Conservation (phyloP, 2,113 vertebrate genomes). For the Garra rufa region DNA sequence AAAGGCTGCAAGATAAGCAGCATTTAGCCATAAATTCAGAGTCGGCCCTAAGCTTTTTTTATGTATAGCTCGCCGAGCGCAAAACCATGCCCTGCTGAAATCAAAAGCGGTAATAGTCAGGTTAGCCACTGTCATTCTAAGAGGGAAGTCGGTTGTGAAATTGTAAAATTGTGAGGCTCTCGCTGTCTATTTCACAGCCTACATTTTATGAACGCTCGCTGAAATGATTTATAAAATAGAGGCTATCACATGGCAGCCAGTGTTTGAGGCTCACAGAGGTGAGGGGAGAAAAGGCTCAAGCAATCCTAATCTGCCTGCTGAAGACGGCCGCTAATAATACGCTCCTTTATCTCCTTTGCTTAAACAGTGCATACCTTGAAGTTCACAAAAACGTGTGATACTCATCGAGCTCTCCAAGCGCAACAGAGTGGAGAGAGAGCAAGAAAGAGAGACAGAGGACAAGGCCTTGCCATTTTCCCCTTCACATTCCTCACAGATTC, state of each 20-base stretch:
- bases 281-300: slow-evolving; percentile 61
- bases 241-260: slow-evolving; percentile 70
- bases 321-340: slow-evolving; percentile 66
- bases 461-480: slow-evolving; percentile 39
- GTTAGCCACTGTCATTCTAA: slow-evolving; percentile 78
- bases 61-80: slow-evolving; percentile 77
- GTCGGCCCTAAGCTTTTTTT: slow-evolving; percentile 76
- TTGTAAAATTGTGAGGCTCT: slow-evolving; percentile 76
- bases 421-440: slow-evolving; percentile 19
- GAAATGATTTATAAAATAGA: slow-evolving; percentile 72
- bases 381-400: slow-evolving; percentile 69
- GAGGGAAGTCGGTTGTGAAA: slow-evolving; percentile 82
- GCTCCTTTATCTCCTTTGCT: slow-evolving; percentile 65
- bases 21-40: slow-evolving; percentile 75
- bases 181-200: slow-evolving; percentile 69
- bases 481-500: slow-evolving; percentile 70
- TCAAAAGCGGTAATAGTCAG: slow-evolving; percentile 79
- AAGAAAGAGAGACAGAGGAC: neutral
- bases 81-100: slow-evolving; percentile 75
- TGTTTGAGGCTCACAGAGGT: slow-evolving; percentile 58
- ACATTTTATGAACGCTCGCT: slow-evolving; percentile 65
- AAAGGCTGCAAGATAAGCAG: slow-evolving; percentile 77
- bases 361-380: slow-evolving; percentile 69
- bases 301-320: slow-evolving; percentile 68
- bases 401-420: slow-evolving; percentile 58